phyloP scores from a whole-genome alignment of 2,113 vertebrate species.

The Hydrolagus affinis region DNA sequence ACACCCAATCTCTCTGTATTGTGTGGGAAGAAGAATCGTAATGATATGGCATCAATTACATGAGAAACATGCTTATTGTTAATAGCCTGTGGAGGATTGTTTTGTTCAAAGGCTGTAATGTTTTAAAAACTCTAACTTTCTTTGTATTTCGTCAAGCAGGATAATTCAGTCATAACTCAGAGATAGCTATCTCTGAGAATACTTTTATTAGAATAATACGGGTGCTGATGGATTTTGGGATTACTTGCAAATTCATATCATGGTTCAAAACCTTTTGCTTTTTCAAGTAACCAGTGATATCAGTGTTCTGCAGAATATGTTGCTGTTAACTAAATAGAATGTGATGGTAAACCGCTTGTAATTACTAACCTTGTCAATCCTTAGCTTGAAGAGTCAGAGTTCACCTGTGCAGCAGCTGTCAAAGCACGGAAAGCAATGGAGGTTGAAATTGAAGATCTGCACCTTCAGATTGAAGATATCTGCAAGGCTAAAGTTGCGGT shows the following conservation, averaged over 20 bases:
- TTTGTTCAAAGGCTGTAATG: background rate
- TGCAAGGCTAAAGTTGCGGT: constrained; percentile 81
- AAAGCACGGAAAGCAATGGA: constrained; percentile 95
- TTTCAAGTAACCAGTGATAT: background rate
- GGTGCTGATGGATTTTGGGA: background rate
- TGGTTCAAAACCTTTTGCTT: background rate
- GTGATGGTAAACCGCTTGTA: background rate
- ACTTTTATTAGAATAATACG: background rate
- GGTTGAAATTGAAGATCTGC: constrained; percentile 91
- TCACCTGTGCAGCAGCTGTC: constrained; percentile 83
- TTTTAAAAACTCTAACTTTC: background rate
- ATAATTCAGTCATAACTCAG: too few relatives aligned
- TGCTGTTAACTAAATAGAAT: background rate
- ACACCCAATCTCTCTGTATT: too few relatives aligned
- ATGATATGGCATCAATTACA: too few relatives aligned
- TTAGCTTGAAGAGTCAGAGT: constrained; percentile 94
- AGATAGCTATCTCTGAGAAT: background rate
- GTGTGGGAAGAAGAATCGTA: too few relatives aligned
- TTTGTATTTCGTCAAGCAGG: background rate
- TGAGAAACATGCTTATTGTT: background rate
- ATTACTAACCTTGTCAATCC: constrained; percentile 32
- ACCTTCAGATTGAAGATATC: constrained; percentile 92
- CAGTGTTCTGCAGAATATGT: background rate
- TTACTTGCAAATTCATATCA: background rate
- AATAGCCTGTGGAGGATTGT: background rate